Evolutionary conservation across 2,113 vertebrate genomes (phyloP), one percentile per base, ranked within the genome.

Genomic region (Sialia sialis): DNA sequence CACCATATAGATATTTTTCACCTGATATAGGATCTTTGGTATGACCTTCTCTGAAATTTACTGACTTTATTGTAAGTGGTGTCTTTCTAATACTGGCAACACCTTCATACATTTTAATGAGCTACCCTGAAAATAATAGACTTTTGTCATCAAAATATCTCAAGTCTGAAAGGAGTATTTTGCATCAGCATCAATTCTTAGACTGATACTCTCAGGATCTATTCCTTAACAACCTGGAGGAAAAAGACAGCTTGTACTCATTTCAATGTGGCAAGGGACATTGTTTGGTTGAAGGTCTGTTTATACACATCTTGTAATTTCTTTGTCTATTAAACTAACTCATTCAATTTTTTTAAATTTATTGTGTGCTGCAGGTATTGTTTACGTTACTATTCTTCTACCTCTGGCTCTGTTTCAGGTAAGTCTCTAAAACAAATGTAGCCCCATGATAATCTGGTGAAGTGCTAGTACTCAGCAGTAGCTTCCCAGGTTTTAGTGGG

Each of bases 71-170:
- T 89, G 38, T 73, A 94, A 95, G 74, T 72, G 69, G 58, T 84
- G 41, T 91, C 83, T 96, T 89, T 93, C 86, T 94, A 95, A 92
- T 89, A 86, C 38, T 58, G 78, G 88, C 70, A 92, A 80, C 59
- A 91, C 38, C 44, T 87, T 94, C 90, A 95, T 93, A 64, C 69
- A 96, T 97, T 96, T 97, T 97, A 95, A 97, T 96, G 69, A 85
- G 36, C 88, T 86, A 48, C 70, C 62, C 68, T 83, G 81, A 92
- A 94, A 86, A 90, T 92, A 94, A 92, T 90, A 94, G 79, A 66
- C 48, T 76, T 97, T 94, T 86, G 76, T 94, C 87, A 75, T 46
- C 52, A 95, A 92, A 96, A 93, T 94, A 94, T 48, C 27, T 64
- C 59, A 34, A 14, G 20, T 94, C 44, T 16, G 22, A 91, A 94